Percentiles rank a stretch among this genome's conserved stretches.
Conservation (phyloP, 2,888 invertebrate species). For the Gastracanthus pulcherrimus region DNA sequence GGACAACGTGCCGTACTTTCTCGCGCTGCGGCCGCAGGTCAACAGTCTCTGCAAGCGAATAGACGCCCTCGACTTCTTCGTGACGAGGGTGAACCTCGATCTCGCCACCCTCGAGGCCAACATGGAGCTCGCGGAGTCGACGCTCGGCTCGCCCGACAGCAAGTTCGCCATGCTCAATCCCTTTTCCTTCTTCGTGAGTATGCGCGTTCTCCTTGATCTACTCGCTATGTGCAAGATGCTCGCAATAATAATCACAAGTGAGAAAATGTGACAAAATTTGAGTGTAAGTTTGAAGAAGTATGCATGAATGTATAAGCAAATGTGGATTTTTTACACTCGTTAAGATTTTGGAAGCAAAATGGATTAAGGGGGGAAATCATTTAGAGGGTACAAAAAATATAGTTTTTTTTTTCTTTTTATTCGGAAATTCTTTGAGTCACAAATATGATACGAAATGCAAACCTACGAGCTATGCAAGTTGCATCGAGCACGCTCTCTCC, state of each 20-base stretch:
- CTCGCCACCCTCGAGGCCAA: constrained; percentile 72
- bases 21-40: constrained; percentile 68
- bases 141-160: constrained; percentile 71
- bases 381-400: too few species aligned
- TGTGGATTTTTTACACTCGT: not conserved
- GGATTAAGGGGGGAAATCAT: too few species aligned
- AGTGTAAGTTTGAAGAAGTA: too few species aligned
- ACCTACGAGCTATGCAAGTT: too few species aligned
- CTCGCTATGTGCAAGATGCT: not conserved
- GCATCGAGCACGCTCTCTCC: too few species aligned
- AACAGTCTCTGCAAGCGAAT: constrained; percentile 70
- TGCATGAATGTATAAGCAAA: too few species aligned
- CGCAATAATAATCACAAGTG: not conserved
- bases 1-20: constrained; percentile 69
- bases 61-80: constrained; percentile 73
- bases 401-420: too few species aligned
- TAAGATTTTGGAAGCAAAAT: not conserved
- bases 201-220: not conserved
- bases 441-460: too few species aligned
- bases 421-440: too few species aligned
- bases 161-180: constrained; percentile 75
- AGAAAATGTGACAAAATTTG: too few species aligned
- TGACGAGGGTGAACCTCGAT: constrained; percentile 71
- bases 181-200: constrained; percentile 74
- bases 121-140: constrained; percentile 73